phyloP scores from a whole-genome alignment of 2,888 invertebrate genomes.

The Chalcosyrphus nemorum region DNA sequence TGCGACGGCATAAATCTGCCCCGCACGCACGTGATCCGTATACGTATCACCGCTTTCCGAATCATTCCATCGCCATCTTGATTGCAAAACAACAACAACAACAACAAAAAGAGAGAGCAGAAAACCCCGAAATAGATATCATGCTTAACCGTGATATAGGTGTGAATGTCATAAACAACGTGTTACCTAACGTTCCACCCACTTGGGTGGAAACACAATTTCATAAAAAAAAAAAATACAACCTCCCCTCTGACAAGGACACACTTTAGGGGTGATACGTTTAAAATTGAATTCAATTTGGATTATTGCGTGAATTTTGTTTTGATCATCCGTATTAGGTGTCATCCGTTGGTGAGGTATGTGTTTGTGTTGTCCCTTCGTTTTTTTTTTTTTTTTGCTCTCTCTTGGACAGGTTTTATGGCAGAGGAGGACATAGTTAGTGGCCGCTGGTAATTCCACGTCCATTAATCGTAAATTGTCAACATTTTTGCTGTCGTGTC shows the following conservation, averaged over 20 bases:
- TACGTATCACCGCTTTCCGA: neutral
- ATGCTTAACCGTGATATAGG: neutral
- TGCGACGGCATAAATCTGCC: neutral
- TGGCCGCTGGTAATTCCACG: constrained; percentile 10
- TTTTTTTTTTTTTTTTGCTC: neutral
- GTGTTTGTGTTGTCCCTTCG: neutral
- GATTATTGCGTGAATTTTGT: constrained; percentile 46
- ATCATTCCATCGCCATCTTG: constrained; percentile 10
- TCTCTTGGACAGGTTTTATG: neutral
- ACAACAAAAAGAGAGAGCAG: neutral
- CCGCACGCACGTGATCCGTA: constrained; percentile 13
- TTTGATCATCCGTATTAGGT: constrained; percentile 22
- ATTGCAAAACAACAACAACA: neutral
- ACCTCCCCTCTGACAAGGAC: neutral
- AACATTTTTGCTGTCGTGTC: neutral
- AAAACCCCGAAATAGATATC: constrained; percentile 8
- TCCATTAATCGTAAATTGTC: constrained; percentile 28
- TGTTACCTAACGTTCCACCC: constrained; percentile 2
- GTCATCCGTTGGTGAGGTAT: constrained; percentile 22
- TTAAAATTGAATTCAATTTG: constrained; percentile 66
- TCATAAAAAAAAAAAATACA: too few species aligned
- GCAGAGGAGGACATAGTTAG: neutral
- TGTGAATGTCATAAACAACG: neutral
- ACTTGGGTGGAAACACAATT: too few species aligned
- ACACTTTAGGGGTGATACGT: constrained; percentile 42